Conservation (phyloP, 2,113 vertebrate species). For the Eulemur macaco region DNA sequence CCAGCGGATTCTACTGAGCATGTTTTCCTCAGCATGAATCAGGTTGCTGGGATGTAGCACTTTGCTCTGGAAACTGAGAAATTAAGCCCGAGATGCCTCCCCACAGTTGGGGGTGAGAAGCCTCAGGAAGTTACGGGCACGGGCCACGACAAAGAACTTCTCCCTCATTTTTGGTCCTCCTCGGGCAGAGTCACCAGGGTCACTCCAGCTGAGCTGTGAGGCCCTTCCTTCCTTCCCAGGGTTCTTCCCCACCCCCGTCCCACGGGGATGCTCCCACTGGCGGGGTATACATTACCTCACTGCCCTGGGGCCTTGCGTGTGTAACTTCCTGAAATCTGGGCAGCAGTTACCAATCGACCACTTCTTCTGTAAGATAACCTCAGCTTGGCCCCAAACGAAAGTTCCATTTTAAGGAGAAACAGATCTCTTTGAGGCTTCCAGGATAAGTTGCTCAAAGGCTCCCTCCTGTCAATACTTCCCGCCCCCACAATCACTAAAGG, state of each 20-base stretch:
- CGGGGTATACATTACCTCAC: background rate
- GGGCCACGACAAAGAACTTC: background rate
- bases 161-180: background rate
- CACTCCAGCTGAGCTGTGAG: background rate
- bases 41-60: background rate
- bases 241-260: background rate
- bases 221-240: background rate
- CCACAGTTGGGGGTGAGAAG: background rate
- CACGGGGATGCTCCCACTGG: background rate
- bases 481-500: background rate
- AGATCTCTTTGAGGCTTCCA: conserved; percentile 8
- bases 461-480: background rate
- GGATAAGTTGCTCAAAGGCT: background rate
- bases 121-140: background rate
- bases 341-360: background rate
- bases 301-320: background rate
- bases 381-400: background rate
- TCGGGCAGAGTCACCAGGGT: background rate
- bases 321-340: background rate
- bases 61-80: conserved; percentile 1
- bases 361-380: conserved; percentile 32
- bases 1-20: background rate
- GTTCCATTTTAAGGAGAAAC: conserved; percentile 52
- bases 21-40: background rate
- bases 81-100: background rate